These are phyloP conservation scores for Sepiola atlantica DNA, from an alignment of 2,888 invertebrate species.

Conservation along the genomic window DNA sequence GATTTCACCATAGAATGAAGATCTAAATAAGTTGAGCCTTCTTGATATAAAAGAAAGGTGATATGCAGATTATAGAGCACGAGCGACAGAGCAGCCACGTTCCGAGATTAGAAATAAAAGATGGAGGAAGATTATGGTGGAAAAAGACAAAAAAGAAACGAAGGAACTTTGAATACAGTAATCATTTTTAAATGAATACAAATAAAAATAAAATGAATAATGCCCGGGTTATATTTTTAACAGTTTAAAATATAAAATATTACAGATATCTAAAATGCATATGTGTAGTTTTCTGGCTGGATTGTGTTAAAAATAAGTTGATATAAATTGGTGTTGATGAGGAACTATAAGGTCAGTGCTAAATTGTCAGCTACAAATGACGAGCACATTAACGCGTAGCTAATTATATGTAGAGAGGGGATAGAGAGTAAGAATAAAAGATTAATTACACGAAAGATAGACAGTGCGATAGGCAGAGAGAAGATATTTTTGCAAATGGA, in stretches of 20 bases:
- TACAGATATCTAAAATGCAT: neutral
- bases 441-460: neutral
- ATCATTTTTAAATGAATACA: neutral
- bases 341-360: neutral
- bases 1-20: neutral
- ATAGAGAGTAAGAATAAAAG: neutral
- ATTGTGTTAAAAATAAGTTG: neutral
- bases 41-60: neutral
- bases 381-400: neutral
- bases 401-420: neutral
- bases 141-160: neutral
- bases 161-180: neutral
- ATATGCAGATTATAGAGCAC: neutral
- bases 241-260: neutral
- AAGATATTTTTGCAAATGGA: neutral
- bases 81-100: neutral
- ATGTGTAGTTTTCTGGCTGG: neutral
- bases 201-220: too few relatives aligned
- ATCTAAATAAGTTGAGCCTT: neutral
- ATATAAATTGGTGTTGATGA: neutral
- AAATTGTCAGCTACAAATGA: neutral
- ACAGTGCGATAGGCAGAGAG: neutral
- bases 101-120: neutral
- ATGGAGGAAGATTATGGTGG: neutral
- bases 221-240: neutral